Conservation (phyloP, 2,888 invertebrate species). For the Heliconius aoede region DNA sequence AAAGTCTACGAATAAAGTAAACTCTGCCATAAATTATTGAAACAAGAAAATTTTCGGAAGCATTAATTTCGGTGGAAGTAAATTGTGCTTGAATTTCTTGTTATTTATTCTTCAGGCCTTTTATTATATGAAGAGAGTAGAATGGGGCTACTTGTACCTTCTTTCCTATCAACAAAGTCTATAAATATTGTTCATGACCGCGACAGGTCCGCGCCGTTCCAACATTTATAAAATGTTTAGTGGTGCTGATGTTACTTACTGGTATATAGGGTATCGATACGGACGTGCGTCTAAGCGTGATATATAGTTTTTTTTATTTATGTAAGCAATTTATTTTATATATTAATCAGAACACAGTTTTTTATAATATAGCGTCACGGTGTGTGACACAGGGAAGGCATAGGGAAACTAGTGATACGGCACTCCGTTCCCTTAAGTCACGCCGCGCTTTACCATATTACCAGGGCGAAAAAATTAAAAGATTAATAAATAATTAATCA, state of each 20-base stretch:
- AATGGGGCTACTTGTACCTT: slow-evolving; percentile 17
- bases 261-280: neutral
- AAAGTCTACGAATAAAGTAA: too few species aligned
- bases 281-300: neutral
- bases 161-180: slow-evolving; percentile 15
- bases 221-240: slow-evolving; percentile 21
- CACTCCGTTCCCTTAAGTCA: neutral
- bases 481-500: too few species aligned
- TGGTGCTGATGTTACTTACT: neutral
- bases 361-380: too few species aligned
- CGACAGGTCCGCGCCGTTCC: neutral
- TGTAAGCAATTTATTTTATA: neutral
- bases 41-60: neutral
- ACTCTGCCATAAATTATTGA: neutral
- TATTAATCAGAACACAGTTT: too few species aligned
- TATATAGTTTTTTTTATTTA: neutral
- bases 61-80: slow-evolving; percentile 21
- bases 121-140: slow-evolving; percentile 30
- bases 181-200: slow-evolving; percentile 20
- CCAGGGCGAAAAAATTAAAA: too few species aligned
- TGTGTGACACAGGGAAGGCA: too few species aligned
- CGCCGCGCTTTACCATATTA: too few species aligned
- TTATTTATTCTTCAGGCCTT: slow-evolving; percentile 29
- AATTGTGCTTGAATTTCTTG: slow-evolving; percentile 30
- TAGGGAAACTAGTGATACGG: neutral